Evolutionary conservation across 2,888 invertebrate genomes (phyloP), one percentile per base, ranked within the genome.

Genomic region (Onthophagus sagittarius): DNA sequence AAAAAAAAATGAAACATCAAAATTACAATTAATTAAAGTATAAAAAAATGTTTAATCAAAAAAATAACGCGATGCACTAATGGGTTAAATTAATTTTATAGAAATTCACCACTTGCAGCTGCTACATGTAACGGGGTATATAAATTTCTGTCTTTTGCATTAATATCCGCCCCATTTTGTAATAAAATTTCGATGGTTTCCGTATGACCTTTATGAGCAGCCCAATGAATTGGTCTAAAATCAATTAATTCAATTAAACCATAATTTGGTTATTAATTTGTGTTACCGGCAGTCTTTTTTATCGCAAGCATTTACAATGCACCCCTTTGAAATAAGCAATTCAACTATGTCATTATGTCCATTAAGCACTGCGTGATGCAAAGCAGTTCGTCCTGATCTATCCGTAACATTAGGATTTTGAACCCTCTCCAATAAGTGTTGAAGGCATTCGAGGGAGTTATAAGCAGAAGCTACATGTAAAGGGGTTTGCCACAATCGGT

Each of bases 101-200:
- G 11, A 53, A 14, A 72, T 71, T 71, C 71, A 77, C 90, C 90
- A 77, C 87, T 87, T 39, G 89, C 88, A 4, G 88, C 88, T 2
- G 90, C 90, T 9, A 89, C 88, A 81, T 91, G 91, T 71, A 91
- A 83, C 0, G 91, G 90, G 3, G 90, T 90, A 78, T 88, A 90
- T 79, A 83, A 83, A 77, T 84, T 84, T 71, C 84, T 81, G 78
- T 88, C 88, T 78, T 85, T 85, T 5, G 86, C 87, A 77, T 88
- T 86, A 32, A 87, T 82, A 74, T 88, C 87, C 9, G 87, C 88
- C 15, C 84, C 84, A 74, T 83, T 82, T 72, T 83, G 82, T 67
- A 88, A 78, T 6, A 88, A 79, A 6, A 86, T 76, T 73, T 86
- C 85, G 1, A 87, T 83, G 1, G 86, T 85, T 32, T 84, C 84